Base-by-base conservation (phyloP, 2,797 vertebrate genomes). In the Neoniphon sammara region DNA sequence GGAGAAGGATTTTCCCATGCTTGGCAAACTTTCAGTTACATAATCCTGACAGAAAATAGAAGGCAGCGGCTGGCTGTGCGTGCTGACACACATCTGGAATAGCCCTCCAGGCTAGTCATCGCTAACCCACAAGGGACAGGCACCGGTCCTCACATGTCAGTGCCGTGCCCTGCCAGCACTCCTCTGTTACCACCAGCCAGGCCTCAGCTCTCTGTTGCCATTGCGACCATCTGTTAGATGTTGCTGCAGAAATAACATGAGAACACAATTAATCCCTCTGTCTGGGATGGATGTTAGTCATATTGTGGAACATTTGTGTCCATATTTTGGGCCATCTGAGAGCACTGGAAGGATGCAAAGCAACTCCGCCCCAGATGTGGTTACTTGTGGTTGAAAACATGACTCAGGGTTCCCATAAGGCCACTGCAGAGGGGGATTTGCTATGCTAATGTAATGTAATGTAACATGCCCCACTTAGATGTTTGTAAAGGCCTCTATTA, bases 361-460 rank as follows among this genome's bases (percentile, higher is more conserved):
- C 4, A 10, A 20, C 49, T 80, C 56, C 58, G 57, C 20, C 74
- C 58, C 73, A 77, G 42, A 65, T 85, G 82, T 81, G 80, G 81
- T 72, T 47, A 25, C 61, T 12, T 75, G 73, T 74, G 69, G 85
- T 60, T 81, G 70, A 86, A 47, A 70, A 47, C 8, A 9, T 81
- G 85, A 85, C 74, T 80, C 79, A 89, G 46, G 80, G 65, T 79
- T 71, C 46, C 1, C 5, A 0, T 60, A 3, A 67, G 75, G 60
- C 80, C 64, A 39, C 55, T 9, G 34, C 20, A 36, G 62, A 46
- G 67, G 64, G 21, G 60, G 17, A 18, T 72, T 75, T 66, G 14
- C 57, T 44, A 23, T 61, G 52, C 18, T 60, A 21, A 70, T 68
- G 55, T 36, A 34, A 34, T 34, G 31, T 1, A 34, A 70, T 68